A percentile compares a stretch with the other conserved stretches of the same genome.
Evolutionary conservation across 2,797 vertebrate species (phyloP).

Genomic region (Phylloscopus collybita): DNA sequence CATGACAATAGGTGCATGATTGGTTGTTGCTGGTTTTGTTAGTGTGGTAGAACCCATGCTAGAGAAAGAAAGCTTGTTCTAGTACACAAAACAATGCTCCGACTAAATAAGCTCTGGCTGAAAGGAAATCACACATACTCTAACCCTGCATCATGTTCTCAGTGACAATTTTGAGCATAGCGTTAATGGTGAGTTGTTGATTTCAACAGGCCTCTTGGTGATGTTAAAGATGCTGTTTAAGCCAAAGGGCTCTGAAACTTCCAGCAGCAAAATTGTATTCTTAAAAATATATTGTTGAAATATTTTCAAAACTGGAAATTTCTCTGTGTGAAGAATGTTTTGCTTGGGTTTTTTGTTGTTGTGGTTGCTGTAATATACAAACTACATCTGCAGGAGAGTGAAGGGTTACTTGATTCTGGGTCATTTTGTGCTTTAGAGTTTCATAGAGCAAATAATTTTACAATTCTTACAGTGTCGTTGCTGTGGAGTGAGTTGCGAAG

Average conservation of each 20-base stretch:
- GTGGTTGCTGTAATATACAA: background rate
- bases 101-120: background rate
- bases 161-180: background rate
- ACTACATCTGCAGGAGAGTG: background rate
- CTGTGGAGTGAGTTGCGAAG: background rate
- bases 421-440: background rate
- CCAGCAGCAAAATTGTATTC: background rate
- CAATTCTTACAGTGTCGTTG: background rate
- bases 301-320: background rate
- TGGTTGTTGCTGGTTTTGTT: background rate
- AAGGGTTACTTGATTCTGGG: background rate
- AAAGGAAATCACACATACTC: background rate
- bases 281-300: background rate
- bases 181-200: background rate
- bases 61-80: background rate
- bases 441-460: background rate
- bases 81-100: background rate
- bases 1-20: rapidly evolving
- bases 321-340: background rate
- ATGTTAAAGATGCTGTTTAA: background rate
- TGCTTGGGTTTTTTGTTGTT: background rate
- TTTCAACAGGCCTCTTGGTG: background rate
- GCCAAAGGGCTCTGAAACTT: background rate
- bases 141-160: background rate
- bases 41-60: rapidly evolving